Conservation (phyloP, 2,797 vertebrate species). For the Liparis tanakae region DNA sequence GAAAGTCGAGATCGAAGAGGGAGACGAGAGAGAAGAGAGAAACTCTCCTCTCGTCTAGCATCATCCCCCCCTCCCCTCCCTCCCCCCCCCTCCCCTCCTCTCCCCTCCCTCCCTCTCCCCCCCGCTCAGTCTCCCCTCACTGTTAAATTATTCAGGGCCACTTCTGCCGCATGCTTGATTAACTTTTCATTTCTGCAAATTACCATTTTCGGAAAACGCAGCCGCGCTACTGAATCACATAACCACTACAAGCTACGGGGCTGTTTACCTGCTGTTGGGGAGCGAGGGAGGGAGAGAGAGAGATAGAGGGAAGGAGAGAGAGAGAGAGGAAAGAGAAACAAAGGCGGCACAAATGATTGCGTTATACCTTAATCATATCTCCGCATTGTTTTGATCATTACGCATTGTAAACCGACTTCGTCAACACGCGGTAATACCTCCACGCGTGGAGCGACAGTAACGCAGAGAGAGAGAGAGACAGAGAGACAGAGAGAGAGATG, state of each 20-base stretch:
- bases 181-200: constrained; percentile 96
- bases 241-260: constrained; percentile 78
- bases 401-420: constrained; percentile 68
- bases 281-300: too few relatives aligned
- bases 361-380: constrained; percentile 77
- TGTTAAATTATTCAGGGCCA: constrained; percentile 91
- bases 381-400: constrained; percentile 75
- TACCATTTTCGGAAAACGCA: constrained; percentile 82
- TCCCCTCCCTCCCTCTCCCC: constrained; percentile 8
- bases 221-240: constrained; percentile 80
- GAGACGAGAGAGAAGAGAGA: background rate
- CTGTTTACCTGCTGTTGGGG: constrained; percentile 85
- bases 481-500: background rate
- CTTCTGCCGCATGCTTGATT: constrained; percentile 89
- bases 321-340: constrained; percentile 60
- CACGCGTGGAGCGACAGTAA: constrained; percentile 30
- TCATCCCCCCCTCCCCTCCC: constrained; percentile 43
- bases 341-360: constrained; percentile 72
- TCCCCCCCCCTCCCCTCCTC: constrained; percentile 39
- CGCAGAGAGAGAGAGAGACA: background rate
- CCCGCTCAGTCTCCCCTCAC: constrained; percentile 53
- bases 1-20: background rate
- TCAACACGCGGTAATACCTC: constrained; percentile 69
- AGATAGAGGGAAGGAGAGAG: constrained; percentile 27
- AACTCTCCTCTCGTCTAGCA: background rate